A percentile compares a stretch with the other conserved stretches of the same genome.
These are phyloP conservation scores for Timema podura DNA, from an alignment of 2,888 invertebrate species.

Conservation along the genomic window DNA sequence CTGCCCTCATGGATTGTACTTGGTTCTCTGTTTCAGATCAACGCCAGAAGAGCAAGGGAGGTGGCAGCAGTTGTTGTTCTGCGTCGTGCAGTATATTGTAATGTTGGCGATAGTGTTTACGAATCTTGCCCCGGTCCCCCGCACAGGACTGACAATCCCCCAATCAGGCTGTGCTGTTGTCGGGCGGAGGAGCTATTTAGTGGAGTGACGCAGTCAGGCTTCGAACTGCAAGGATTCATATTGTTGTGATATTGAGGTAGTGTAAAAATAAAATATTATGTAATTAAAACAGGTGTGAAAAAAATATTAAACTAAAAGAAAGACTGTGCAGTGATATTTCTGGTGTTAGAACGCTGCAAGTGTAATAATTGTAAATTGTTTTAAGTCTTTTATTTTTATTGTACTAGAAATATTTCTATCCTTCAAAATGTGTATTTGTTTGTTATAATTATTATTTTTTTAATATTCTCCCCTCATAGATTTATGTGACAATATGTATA, in stretches of 20 bases:
- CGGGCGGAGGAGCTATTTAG: too few species aligned
- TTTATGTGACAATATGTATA: too few species aligned
- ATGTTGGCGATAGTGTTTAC: slow-evolving; percentile 38
- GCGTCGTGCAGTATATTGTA: slow-evolving; percentile 92
- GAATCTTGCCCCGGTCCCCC: background rate
- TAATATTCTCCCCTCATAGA: too few species aligned
- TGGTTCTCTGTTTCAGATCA: slow-evolving; percentile 67
- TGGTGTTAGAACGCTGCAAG: too few species aligned
- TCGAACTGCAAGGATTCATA: slow-evolving; percentile 29
- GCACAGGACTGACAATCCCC: slow-evolving; percentile 9
- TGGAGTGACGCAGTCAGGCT: background rate
- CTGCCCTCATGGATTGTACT: background rate
- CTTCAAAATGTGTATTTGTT: too few species aligned
- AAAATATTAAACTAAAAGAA: too few species aligned
- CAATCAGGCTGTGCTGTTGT: background rate
- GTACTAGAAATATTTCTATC: too few species aligned
- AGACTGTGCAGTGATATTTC: too few species aligned
- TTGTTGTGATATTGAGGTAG: slow-evolving; percentile 47
- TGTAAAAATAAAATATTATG: slow-evolving; percentile 30
- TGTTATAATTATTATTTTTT: too few species aligned
- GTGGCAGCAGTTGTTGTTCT: slow-evolving; percentile 92
- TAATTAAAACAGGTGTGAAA: background rate
- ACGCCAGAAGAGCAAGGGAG: slow-evolving; percentile 93
- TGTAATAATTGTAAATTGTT: too few species aligned
- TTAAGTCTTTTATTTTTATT: too few species aligned